Evolutionary conservation across 2,797 vertebrate genomes (phyloP), one percentile per base, ranked within the genome.

Genomic region (Serranus cabrilla): DNA sequence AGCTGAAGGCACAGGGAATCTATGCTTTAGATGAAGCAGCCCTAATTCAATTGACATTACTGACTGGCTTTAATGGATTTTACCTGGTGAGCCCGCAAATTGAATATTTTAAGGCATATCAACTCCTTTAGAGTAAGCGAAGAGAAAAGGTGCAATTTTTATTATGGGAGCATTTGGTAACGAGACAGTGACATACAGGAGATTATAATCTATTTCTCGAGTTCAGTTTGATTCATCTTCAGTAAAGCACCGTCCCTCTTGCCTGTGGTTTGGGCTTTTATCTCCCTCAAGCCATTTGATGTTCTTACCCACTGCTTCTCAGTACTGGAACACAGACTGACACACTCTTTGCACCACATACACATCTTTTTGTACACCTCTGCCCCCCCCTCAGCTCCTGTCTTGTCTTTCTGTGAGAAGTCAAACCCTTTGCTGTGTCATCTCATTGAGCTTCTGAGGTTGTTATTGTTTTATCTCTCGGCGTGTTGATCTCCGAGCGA

Each of bases 31-130:
- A 80, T 45, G 23, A 71, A 82, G 74, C 81, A 76, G 68, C 66
- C 80, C 77, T 89, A 92, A 94, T 93, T 92, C 84, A 88, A 89
- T 90, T 82, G 89, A 90, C 84, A 82, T 89, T 78, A 87, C 81
- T 71, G 83, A 78, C 87, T 86, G 80, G 58, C 76, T 87, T 82
- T 91, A 92, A 91, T 93, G 87, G 88, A 76, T 93, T 94, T 92
- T 90, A 93, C 89, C 90, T 89, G 87, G 85, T 76, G 85, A 89
- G 88, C 60, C 78, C 76, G 81, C 76, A 93, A 92, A 94, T 86
- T 88, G 83, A 90, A 90, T 89, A 91, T 92, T 87, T 88, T 78
- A 83, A 87, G 74, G 77, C 71, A 88, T 80, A 87, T 94, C 87
- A 90, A 91, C 82, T 87, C 69, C 79, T 85, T 89, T 42, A 39